Conservation (phyloP, 2,888 invertebrate genomes). For the Xestia sexstrigata region DNA sequence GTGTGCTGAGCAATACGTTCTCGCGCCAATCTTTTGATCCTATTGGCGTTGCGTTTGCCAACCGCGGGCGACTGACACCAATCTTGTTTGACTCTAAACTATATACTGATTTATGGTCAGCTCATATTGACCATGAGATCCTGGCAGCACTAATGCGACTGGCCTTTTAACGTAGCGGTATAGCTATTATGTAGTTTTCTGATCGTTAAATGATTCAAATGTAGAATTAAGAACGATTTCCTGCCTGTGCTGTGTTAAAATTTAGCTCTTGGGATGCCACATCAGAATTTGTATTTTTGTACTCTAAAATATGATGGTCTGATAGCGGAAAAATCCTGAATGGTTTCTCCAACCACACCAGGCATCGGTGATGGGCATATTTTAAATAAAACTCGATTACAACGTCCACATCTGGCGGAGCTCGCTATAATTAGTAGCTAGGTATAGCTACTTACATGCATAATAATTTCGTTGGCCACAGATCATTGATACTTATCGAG, state of each 20-base stretch:
- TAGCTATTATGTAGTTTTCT: background rate
- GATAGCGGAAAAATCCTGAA: constrained; percentile 52
- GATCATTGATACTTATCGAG: constrained; percentile 76
- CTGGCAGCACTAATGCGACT: constrained; percentile 42
- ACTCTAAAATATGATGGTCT: constrained; percentile 11
- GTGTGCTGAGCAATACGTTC: constrained; percentile 70
- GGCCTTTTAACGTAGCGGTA: constrained; percentile 28
- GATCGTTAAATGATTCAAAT: background rate
- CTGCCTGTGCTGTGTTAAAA: background rate
- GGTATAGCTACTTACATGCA: constrained; percentile 65
- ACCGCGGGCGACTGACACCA: constrained; percentile 58
- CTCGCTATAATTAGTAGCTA: constrained; percentile 63
- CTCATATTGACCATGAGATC: constrained; percentile 58
- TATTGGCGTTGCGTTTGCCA: constrained; percentile 67
- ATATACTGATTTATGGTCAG: constrained; percentile 70
- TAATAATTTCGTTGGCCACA: constrained; percentile 74
- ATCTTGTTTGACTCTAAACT: constrained; percentile 62
- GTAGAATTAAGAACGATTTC: background rate
- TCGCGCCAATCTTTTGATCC: constrained; percentile 76
- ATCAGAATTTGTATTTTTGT: background rate
- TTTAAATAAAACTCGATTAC: constrained; percentile 62
- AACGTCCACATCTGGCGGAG: constrained; percentile 63
- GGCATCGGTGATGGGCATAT: constrained; percentile 46
- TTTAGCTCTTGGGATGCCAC: background rate
- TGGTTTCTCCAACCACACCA: constrained; percentile 25